These are phyloP conservation scores for Zaprionus bogoriensis DNA, from an alignment of 2,888 invertebrate genomes.

Conservation along the genomic window DNA sequence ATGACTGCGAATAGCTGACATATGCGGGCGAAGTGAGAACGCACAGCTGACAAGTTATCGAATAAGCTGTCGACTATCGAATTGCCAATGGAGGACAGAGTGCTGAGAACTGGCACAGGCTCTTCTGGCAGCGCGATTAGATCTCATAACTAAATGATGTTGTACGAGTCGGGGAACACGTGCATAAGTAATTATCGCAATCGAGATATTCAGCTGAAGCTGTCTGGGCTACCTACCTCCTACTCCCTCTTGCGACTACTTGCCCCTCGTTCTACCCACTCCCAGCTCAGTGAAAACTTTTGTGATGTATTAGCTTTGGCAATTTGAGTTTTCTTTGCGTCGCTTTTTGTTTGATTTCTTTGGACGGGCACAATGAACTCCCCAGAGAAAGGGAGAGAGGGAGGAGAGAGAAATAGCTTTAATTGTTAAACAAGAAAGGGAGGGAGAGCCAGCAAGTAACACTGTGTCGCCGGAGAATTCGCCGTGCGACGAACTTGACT, in stretches of 20 bases:
- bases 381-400: background rate
- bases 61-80: slow-evolving; percentile 14
- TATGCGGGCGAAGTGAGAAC: slow-evolving; percentile 29
- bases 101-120: background rate
- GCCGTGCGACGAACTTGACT: slow-evolving; percentile 67
- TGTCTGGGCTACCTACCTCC: background rate
- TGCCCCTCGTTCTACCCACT: background rate
- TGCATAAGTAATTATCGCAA: slow-evolving; percentile 11
- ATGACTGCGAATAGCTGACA: slow-evolving; percentile 41
- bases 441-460: background rate
- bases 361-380: slow-evolving; percentile 25
- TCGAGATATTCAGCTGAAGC: background rate
- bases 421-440: background rate
- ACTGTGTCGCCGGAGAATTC: slow-evolving; percentile 40
- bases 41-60: slow-evolving; percentile 41
- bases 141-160: background rate
- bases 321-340: background rate
- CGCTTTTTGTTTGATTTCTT: slow-evolving; percentile 11
- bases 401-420: background rate
- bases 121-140: too few species aligned
- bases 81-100: too few species aligned
- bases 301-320: slow-evolving; percentile 6
- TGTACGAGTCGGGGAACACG: background rate
- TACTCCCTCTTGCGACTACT: background rate
- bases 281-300: slow-evolving; percentile 6